A percentile compares a stretch with the other conserved stretches of the same genome.
Evolutionary conservation across 2,888 invertebrate genomes (phyloP).

Genomic region (Caradrina clavipalpis): DNA sequence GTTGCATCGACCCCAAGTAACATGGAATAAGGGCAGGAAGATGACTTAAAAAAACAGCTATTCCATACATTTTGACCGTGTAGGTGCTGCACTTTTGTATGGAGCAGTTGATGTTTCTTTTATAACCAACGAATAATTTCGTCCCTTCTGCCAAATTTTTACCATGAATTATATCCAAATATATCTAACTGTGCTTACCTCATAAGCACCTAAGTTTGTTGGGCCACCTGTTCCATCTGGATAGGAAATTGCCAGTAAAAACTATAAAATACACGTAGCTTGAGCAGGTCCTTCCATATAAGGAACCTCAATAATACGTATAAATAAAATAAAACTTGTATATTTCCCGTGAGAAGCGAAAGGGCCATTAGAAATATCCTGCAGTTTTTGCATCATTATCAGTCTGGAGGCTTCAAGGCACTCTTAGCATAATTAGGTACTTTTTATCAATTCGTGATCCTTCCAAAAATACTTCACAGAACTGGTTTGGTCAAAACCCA

Average conservation of each 20-base stretch:
- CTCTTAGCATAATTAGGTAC: slow-evolving; percentile 30
- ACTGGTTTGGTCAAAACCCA: slow-evolving; percentile 39
- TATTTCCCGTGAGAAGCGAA: slow-evolving; percentile 42
- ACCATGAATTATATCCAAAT: too few relatives aligned
- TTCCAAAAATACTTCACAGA: slow-evolving; percentile 24
- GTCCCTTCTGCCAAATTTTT: too few relatives aligned
- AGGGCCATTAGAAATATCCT: slow-evolving; percentile 32
- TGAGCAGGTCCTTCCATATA: slow-evolving; percentile 8
- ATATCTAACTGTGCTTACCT: too few relatives aligned
- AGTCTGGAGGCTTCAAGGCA: slow-evolving; percentile 16
- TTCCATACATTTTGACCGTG: too few relatives aligned
- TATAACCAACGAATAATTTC: too few relatives aligned
- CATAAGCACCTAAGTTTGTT: neutral
- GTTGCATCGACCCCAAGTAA: too few relatives aligned
- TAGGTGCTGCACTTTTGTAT: too few relatives aligned
- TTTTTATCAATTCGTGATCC: slow-evolving; percentile 24
- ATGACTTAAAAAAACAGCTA: too few relatives aligned
- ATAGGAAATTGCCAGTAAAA: slow-evolving; percentile 24
- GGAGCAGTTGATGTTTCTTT: too few relatives aligned
- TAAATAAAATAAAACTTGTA: slow-evolving; percentile 42
- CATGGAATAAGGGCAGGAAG: too few relatives aligned
- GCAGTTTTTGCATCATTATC: slow-evolving; percentile 37
- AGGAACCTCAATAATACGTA: neutral
- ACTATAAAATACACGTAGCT: slow-evolving; percentile 14
- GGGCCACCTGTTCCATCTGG: slow-evolving; percentile 5